Evolutionary conservation across 1,140 invertebrate species (phyloP).

Genomic region (Calosoma granatense): DNA sequence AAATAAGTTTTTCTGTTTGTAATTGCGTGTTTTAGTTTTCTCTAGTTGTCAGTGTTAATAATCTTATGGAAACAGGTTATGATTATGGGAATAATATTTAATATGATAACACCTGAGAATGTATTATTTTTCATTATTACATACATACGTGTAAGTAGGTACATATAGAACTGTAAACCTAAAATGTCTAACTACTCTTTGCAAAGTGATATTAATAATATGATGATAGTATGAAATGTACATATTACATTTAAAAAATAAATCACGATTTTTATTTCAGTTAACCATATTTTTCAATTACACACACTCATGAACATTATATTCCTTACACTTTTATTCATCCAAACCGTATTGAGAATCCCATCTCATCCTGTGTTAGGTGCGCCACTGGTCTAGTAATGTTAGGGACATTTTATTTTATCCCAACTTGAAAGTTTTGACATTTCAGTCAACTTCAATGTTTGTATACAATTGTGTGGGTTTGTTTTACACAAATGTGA

Average conservation of each 20-base stretch:
- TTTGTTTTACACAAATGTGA: too few species aligned
- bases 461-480: too few species aligned
- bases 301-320: too few species aligned
- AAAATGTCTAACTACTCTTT: slow-evolving; percentile 9
- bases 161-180: slow-evolving; percentile 3
- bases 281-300: neutral
- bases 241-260: slow-evolving; percentile 4
- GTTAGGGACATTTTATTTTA: neutral
- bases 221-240: slow-evolving; percentile 4
- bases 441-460: too few species aligned
- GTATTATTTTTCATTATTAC: slow-evolving; percentile 8
- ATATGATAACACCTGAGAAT: slow-evolving; percentile 2
- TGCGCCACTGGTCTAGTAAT: neutral
- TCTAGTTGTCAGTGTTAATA: slow-evolving; percentile 1
- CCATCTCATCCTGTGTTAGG: neutral
- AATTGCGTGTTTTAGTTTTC: slow-evolving; percentile 3
- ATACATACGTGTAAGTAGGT: slow-evolving; percentile 7
- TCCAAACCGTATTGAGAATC: neutral
- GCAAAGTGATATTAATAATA: slow-evolving; percentile 12
- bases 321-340: too few species aligned
- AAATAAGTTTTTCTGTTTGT: slow-evolving; percentile 1
- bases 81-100: neutral
- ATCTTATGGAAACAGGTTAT: neutral
- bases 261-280: slow-evolving; percentile 8
- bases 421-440: too few species aligned